These are phyloP conservation scores for Petroica traversi DNA, from an alignment of 2,113 vertebrate genomes.

Conservation along the genomic window DNA sequence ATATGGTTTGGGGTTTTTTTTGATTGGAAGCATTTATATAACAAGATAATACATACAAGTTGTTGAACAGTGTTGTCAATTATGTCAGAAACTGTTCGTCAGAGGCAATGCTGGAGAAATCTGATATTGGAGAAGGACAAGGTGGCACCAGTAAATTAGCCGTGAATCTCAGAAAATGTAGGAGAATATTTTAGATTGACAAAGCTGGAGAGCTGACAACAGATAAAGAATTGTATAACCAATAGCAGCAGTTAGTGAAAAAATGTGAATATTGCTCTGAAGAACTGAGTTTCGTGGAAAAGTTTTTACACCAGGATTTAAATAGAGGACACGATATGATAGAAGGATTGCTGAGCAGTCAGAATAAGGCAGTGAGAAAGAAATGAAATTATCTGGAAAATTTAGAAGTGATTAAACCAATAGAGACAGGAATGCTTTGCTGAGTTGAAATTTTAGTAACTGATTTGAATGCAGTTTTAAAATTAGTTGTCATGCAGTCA, in stretches of 20 bases:
- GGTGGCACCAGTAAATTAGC: neutral
- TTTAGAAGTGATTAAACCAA: slow-evolving; percentile 21
- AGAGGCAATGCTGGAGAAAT: neutral
- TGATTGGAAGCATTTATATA: neutral
- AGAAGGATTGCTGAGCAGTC: neutral
- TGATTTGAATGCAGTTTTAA: neutral
- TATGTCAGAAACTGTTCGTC: neutral
- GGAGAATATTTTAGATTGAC: neutral
- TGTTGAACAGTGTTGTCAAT: neutral
- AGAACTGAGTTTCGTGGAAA: neutral
- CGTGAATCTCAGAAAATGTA: neutral
- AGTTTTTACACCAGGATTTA: neutral
- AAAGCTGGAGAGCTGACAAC: neutral
- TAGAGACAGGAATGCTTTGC: neutral
- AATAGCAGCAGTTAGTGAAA: neutral
- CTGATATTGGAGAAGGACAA: neutral
- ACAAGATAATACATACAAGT: neutral
- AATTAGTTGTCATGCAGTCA: neutral
- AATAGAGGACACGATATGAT: neutral
- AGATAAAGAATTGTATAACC: neutral
- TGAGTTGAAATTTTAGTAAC: neutral
- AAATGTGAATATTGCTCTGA: neutral
- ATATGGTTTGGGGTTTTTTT: neutral
- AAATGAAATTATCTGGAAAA: slow-evolving; percentile 32
- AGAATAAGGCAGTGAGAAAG: slow-evolving; percentile 8